Base-by-base conservation (phyloP, 2,113 vertebrate species). In the Percopsis transmontana region DNA sequence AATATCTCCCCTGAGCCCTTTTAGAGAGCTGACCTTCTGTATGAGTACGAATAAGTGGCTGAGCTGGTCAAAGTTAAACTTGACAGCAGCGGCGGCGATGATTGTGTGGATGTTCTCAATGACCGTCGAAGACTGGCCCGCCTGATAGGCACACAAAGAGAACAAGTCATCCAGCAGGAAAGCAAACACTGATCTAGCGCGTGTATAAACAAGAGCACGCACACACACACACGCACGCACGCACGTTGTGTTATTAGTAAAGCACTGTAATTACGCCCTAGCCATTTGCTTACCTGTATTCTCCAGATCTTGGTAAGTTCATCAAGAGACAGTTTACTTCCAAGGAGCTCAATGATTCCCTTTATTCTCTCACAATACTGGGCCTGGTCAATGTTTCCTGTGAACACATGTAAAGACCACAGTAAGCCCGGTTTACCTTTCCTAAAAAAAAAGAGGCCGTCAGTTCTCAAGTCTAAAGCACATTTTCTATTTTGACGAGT, bases 361-460 rank as follows among this genome's bases (percentile, higher is more conserved):
- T 99, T 99, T 88, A 99, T 99, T 72, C 97, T 94, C 83, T 99
- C 97, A 92, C 97, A 99, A 86, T 99, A 99, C 55, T 99, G 97
- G 0, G 97, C 97, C 83, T 99, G 97, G 85, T 99, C 97, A 89
- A 99, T 99, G 76, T 99, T 99, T 68, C 97, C 97, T 99, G 82
- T 11, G 13, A 89, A 11, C 67, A 11, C 66, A 66, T 7, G 21
- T 27, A 73, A 3, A 44, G 0, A 59, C 2, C 60, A 41, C 81
- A 68, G 77, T 18, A 65, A 10, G 21, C 18, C 42, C 16, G 5
- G 6, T 16, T 1, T 10, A 14, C 7, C 41, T 33, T 33, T 33
- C 27, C 27, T 33, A 33, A 33, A 7, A 33, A 33, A 7, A 33
- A 33, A 6, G 27, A 4, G 5, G 27, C 27, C 18, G 48, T 20